Percentiles rank a stretch among this genome's conserved stretches.
phyloP scores from a whole-genome alignment of 1,140 invertebrate species.

The Onthophagus taurus region DNA sequence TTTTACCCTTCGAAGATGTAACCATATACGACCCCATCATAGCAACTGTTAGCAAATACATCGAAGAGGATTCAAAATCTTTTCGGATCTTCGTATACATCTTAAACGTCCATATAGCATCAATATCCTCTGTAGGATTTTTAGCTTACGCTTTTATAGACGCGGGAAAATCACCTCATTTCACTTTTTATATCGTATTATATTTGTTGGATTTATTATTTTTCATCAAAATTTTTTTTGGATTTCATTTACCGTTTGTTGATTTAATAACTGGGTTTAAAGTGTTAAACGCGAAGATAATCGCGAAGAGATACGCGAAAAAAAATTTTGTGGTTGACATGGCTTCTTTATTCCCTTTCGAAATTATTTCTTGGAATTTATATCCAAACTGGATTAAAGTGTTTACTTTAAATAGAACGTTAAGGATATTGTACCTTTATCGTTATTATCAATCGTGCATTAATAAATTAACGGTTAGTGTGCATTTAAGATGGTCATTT shows the following conservation, averaged over 20 bases:
- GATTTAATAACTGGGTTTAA: slow-evolving; percentile 14
- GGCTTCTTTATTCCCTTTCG: slow-evolving; percentile 5
- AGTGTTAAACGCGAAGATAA: slow-evolving; percentile 5
- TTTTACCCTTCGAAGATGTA: not conserved
- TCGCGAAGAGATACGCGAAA: slow-evolving; percentile 10
- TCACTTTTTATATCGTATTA: not conserved
- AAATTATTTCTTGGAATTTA: slow-evolving; percentile 4
- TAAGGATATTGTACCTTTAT: slow-evolving; percentile 13
- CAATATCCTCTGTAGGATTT: slow-evolving; percentile 2
- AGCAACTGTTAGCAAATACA: not conserved
- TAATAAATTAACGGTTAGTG: not conserved
- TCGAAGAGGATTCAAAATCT: not conserved
- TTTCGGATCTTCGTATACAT: slow-evolving; percentile 2
- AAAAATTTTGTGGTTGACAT: slow-evolving; percentile 15
- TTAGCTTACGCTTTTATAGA: slow-evolving; percentile 1
- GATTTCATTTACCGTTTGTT: slow-evolving; percentile 14
- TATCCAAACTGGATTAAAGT: slow-evolving; percentile 1
- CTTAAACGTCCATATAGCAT: slow-evolving; percentile 7
- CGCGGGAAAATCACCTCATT: not conserved
- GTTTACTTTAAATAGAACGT: slow-evolving; percentile 12
- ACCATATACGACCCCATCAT: slow-evolving; percentile 1
- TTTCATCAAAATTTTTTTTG: slow-evolving; percentile 11
- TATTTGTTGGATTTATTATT: slow-evolving; percentile 11
- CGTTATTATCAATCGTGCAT: slow-evolving; percentile 10
- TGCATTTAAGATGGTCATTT: slow-evolving; percentile 7